phyloP scores from a whole-genome alignment of 64 coral and sea anemone genomes.

The Pocillopora damicornis region DNA sequence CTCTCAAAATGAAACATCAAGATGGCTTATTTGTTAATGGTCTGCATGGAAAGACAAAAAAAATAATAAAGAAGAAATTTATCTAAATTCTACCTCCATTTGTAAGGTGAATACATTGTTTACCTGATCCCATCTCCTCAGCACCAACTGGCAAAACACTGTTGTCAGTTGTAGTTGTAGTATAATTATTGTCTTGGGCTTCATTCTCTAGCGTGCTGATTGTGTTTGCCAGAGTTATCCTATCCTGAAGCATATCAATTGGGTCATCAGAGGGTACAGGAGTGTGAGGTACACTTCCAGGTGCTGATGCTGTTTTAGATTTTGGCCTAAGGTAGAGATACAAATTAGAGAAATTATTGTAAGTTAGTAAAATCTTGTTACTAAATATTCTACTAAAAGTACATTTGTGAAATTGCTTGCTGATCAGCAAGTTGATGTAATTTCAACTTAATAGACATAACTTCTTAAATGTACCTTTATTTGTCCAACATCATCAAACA shows the following conservation, averaged over 20 bases:
- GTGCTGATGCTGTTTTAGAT: slow-evolving; percentile 43
- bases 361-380: too few species aligned
- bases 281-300: slow-evolving; percentile 33
- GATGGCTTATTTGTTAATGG: too few species aligned
- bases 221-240: slow-evolving; percentile 75
- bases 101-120: neutral
- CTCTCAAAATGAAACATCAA: too few species aligned
- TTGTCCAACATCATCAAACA: too few species aligned
- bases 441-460: too few species aligned
- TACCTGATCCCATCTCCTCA: slow-evolving; percentile 92
- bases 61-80: too few species aligned
- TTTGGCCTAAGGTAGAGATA: slow-evolving; percentile 35
- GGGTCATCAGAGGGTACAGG: slow-evolving; percentile 12
- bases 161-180: slow-evolving; percentile 49
- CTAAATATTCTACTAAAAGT: too few species aligned
- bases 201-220: slow-evolving; percentile 90
- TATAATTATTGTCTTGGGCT: slow-evolving; percentile 74
- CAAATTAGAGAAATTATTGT: neutral
- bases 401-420: too few species aligned
- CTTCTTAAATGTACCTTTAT: too few species aligned
- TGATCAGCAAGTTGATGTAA: too few species aligned
- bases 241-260: slow-evolving; percentile 75
- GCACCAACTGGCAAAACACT: slow-evolving; percentile 70
- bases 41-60: too few species aligned
- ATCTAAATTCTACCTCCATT: too few species aligned